A percentile compares a stretch with the other conserved stretches of the same genome.
phyloP scores from a whole-genome alignment of 2,888 invertebrate genomes.

The Brenthis daphne region DNA sequence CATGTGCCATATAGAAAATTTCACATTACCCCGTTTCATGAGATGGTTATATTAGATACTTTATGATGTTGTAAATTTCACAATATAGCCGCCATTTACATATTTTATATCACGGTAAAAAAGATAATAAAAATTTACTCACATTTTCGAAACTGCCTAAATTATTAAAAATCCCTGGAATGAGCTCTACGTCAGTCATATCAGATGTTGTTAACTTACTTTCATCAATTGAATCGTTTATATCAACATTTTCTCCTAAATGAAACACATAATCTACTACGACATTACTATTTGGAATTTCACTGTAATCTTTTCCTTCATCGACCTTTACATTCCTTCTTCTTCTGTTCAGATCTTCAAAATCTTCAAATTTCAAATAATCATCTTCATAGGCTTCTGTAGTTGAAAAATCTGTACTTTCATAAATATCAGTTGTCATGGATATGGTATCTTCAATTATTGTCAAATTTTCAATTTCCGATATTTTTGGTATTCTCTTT shows the following conservation, averaged over 20 bases:
- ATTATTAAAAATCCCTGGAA: conserved; percentile 37
- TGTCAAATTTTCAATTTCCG: conserved; percentile 59
- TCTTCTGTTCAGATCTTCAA: conserved; percentile 43
- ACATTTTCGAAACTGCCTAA: conserved; percentile 27
- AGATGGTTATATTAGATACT: no score
- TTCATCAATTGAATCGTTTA: conserved; percentile 57
- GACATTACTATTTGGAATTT: conserved; percentile 44
- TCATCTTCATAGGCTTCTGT: conserved; percentile 50
- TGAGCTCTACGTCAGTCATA: conserved; percentile 56
- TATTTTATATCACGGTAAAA: neutral
- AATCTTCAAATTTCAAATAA: conserved; percentile 49
- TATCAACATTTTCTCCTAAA: conserved; percentile 49
- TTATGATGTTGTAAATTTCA: no score
- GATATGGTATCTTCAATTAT: conserved; percentile 56
- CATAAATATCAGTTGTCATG: conserved; percentile 30
- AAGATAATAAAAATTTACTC: conserved; percentile 17
- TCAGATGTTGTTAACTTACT: conserved; percentile 54
- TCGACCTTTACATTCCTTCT: conserved; percentile 46
- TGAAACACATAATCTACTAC: conserved; percentile 61
- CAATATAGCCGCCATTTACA: neutral
- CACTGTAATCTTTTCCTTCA: conserved; percentile 48
- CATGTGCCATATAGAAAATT: no score
- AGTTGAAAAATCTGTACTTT: conserved; percentile 49
- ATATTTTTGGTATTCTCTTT: conserved; percentile 65
- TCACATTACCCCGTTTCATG: no score